phyloP scores from a whole-genome alignment of 2,113 vertebrate genomes.

The Aptenodytes patagonicus region DNA sequence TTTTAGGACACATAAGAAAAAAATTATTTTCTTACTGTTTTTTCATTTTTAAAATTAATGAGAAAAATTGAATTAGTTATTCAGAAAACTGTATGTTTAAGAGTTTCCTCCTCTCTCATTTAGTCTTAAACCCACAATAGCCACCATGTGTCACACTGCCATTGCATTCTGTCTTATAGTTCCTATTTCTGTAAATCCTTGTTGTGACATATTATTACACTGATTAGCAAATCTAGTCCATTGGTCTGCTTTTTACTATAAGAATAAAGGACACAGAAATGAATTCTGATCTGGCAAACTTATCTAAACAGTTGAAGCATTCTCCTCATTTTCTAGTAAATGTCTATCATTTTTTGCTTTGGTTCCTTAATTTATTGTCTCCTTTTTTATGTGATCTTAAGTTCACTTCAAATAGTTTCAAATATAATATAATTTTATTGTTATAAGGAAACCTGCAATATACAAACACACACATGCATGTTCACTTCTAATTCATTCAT shows the following conservation, averaged over 20 bases:
- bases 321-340: neutral
- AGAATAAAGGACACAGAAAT: neutral
- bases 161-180: neutral
- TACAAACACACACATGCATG: neutral
- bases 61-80: neutral
- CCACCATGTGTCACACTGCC: accelerated
- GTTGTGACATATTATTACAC: neutral
- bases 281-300: neutral
- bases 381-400: neutral
- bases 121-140: neutral
- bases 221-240: neutral
- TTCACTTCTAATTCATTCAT: neutral
- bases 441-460: neutral
- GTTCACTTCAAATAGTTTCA: neutral
- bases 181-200: neutral
- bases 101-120: neutral
- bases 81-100: neutral
- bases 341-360: neutral
- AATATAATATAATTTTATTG: neutral
- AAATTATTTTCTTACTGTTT: neutral
- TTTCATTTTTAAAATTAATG: neutral
- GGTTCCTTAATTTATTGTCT: neutral
- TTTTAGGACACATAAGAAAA: neutral
- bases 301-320: neutral
- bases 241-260: neutral